Evolutionary conservation across 2,113 vertebrate species (phyloP).

Genomic region (Cephalopholis sonnerati): DNA sequence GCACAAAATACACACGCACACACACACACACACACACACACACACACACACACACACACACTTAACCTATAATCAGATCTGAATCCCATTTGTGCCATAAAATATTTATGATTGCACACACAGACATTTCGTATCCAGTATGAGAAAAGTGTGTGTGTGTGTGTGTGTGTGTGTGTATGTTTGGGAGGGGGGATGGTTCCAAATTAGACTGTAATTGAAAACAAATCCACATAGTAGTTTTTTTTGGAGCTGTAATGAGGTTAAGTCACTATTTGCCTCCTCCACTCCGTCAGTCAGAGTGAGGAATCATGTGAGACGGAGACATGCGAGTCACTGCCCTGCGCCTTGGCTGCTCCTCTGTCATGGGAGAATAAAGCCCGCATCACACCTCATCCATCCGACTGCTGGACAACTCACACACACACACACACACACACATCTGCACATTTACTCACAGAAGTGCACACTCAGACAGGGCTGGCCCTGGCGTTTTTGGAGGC

Average conservation of each 20-base stretch:
- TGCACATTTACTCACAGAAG: no score
- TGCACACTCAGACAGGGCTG: not conserved
- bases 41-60: not conserved
- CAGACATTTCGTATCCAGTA: constrained; percentile 28
- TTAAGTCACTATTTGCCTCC: constrained; percentile 50
- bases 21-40: constrained; percentile 31
- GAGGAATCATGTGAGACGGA: constrained; percentile 62
- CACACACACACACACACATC: constrained; percentile 12
- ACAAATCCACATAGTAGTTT: constrained; percentile 52
- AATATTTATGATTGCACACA: constrained; percentile 46
- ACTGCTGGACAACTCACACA: constrained; percentile 29
- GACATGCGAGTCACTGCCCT: constrained; percentile 38
- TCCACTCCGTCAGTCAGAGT: constrained; percentile 45
- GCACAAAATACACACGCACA: not conserved
- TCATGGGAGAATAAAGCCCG: constrained; percentile 62
- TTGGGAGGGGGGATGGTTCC: not conserved
- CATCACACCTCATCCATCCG: constrained; percentile 70
- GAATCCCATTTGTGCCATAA: constrained; percentile 37
- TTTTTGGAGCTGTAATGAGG: constrained; percentile 51
- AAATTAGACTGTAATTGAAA: constrained; percentile 63
- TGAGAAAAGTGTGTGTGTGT: constrained; percentile 10
- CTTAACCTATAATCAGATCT: constrained; percentile 29
- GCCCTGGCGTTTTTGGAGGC: not conserved
- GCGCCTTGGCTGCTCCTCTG: constrained; percentile 45
- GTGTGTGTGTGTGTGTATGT: not conserved